These are phyloP conservation scores for Petrocephalus sullivani DNA, from an alignment of 2,797 vertebrate species.

Conservation along the genomic window DNA sequence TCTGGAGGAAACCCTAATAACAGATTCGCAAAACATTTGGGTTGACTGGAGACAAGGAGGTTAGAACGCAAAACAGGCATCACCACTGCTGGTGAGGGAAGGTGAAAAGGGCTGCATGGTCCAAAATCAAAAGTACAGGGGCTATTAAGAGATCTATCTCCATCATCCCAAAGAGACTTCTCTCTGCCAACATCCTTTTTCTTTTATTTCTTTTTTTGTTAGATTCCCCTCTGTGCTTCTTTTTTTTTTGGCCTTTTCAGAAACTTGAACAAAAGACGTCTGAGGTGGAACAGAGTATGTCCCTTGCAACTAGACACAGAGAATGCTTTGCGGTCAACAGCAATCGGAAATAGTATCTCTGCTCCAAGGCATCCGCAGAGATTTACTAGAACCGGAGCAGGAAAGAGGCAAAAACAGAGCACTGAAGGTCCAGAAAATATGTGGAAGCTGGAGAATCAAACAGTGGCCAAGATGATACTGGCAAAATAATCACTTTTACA, in stretches of 20 bases:
- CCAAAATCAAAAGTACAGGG: background rate
- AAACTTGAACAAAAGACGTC: background rate
- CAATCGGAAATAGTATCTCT: background rate
- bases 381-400: background rate
- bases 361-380: background rate
- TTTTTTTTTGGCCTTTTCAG: background rate
- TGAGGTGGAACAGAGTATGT: constrained; percentile 7
- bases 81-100: background rate
- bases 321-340: background rate
- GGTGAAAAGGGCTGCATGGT: background rate
- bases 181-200: background rate
- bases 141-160: background rate
- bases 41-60: background rate
- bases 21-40: background rate
- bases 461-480: background rate
- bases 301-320: background rate
- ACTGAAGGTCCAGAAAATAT: background rate
- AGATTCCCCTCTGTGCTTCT: background rate
- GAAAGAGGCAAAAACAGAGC: background rate
- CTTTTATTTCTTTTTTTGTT: background rate
- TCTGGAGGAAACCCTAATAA: background rate
- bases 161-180: background rate
- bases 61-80: background rate
- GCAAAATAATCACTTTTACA: background rate
- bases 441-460: background rate